A percentile compares a stretch with the other conserved stretches of the same genome.
phyloP scores from a whole-genome alignment of 2,113 vertebrate genomes.

The Atractosteus spatula region DNA sequence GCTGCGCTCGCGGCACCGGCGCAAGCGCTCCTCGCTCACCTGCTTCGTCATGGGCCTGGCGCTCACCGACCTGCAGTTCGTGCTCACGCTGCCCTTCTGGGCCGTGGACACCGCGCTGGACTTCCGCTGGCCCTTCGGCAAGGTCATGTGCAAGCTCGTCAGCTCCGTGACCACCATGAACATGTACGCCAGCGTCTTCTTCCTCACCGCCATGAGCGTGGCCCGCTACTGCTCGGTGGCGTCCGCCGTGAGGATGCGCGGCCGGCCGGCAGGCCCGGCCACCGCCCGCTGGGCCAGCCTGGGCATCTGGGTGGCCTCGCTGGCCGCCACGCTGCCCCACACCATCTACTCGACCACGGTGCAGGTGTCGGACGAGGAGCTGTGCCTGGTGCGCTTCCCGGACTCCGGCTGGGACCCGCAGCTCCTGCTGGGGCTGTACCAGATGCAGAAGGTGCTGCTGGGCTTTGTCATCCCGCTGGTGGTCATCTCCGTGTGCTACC shows the following conservation, averaged over 20 bases:
- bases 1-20: conserved; percentile 55
- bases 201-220: conserved; percentile 74
- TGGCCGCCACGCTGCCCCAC: conserved; percentile 68
- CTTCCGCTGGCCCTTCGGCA: conserved; percentile 76
- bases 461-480: conserved; percentile 68
- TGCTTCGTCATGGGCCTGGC: conserved; percentile 72
- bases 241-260: conserved; percentile 60
- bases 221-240: conserved; percentile 66
- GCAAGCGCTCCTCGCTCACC: conserved; percentile 63
- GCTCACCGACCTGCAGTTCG: conserved; percentile 72
- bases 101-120: conserved; percentile 71
- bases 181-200: conserved; percentile 76
- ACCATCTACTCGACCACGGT: conserved; percentile 68
- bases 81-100: conserved; percentile 76
- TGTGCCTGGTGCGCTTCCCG: conserved; percentile 72
- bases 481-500: conserved; percentile 67
- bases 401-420: conserved; percentile 67
- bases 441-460: conserved; percentile 70
- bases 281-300: conserved; percentile 63
- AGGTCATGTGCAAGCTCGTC: conserved; percentile 74
- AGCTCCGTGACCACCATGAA: conserved; percentile 72
- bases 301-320: conserved; percentile 65
- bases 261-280: conserved; percentile 33
- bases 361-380: conserved; percentile 67
- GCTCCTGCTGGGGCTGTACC: conserved; percentile 71